These are phyloP conservation scores for Egretta garzetta DNA, from an alignment of 2,113 vertebrate species.

Conservation along the genomic window DNA sequence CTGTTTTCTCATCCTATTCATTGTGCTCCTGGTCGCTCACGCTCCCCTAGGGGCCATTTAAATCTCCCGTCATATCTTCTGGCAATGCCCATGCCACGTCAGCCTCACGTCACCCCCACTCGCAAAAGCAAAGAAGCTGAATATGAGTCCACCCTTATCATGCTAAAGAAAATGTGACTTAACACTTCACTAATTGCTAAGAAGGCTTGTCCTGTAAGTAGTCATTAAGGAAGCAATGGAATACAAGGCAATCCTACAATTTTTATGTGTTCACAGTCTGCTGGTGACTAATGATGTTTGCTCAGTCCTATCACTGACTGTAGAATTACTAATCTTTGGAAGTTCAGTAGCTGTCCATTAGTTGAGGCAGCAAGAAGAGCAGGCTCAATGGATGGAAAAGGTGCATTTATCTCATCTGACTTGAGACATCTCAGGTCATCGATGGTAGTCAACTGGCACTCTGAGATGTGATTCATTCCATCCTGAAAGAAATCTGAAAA, in stretches of 20 bases:
- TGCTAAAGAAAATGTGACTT: conserved; percentile 10
- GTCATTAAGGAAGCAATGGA: conserved; percentile 8
- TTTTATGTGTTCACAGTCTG: not conserved
- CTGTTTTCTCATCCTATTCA: too few species aligned
- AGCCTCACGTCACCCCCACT: too few species aligned
- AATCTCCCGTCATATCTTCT: too few species aligned
- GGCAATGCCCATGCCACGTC: too few species aligned
- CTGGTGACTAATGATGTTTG: conserved; percentile 8
- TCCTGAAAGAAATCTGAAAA: not conserved
- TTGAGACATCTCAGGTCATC: not conserved
- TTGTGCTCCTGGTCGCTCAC: too few species aligned
- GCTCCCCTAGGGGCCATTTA: too few species aligned
- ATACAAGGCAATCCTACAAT: not conserved
- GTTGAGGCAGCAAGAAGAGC: not conserved
- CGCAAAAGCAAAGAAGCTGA: conserved; percentile 39
- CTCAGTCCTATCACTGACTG: not conserved
- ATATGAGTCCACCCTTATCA: conserved; percentile 38
- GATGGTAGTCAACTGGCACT: not conserved
- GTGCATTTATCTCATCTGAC: not conserved
- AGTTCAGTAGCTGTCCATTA: not conserved
- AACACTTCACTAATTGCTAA: conserved; percentile 33
- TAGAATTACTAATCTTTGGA: not conserved
- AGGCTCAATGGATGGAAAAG: not conserved
- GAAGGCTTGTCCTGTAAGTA: not conserved
- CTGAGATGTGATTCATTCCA: not conserved